Evolutionary conservation across 2,113 vertebrate genomes (phyloP).

Genomic region (Sigmodon hispidus): DNA sequence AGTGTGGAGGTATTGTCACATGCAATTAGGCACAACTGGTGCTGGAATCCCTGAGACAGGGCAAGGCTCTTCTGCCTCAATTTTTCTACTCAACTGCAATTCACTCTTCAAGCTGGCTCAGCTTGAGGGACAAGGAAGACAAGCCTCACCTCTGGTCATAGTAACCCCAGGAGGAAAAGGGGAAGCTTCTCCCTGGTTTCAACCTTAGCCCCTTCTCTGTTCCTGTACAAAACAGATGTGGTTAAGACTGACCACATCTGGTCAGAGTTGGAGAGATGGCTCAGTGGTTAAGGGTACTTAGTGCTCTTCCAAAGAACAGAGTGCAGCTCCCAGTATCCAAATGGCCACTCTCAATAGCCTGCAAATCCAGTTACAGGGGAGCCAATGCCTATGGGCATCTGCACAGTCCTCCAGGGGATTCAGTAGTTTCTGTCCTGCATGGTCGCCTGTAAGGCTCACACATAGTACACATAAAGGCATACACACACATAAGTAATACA

Average conservation of each 20-base stretch:
- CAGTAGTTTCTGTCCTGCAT: not conserved
- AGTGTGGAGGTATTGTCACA: not conserved
- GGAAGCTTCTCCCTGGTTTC: not conserved
- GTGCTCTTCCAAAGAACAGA: too few relatives aligned
- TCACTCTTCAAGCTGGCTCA: not conserved
- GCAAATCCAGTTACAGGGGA: not conserved
- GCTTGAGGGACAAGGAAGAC: not conserved
- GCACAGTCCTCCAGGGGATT: not conserved
- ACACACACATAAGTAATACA: not conserved
- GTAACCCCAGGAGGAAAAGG: not conserved
- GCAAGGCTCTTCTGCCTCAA: not conserved
- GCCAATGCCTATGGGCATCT: not conserved
- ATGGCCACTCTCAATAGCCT: not conserved
- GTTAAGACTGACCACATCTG: not conserved
- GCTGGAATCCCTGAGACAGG: not conserved
- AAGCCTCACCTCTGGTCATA: not conserved
- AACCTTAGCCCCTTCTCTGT: too few relatives aligned
- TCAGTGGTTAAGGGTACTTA: too few relatives aligned
- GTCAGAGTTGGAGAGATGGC: not conserved
- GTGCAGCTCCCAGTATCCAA: not conserved
- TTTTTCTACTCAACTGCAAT: not conserved
- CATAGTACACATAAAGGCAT: not conserved
- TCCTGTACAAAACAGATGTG: too few relatives aligned
- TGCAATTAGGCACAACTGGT: not conserved
- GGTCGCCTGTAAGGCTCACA: not conserved